A percentile compares a stretch with the other conserved stretches of the same genome.
phyloP scores from a whole-genome alignment of 2,797 vertebrate species.

The Psittacula derbiana region DNA sequence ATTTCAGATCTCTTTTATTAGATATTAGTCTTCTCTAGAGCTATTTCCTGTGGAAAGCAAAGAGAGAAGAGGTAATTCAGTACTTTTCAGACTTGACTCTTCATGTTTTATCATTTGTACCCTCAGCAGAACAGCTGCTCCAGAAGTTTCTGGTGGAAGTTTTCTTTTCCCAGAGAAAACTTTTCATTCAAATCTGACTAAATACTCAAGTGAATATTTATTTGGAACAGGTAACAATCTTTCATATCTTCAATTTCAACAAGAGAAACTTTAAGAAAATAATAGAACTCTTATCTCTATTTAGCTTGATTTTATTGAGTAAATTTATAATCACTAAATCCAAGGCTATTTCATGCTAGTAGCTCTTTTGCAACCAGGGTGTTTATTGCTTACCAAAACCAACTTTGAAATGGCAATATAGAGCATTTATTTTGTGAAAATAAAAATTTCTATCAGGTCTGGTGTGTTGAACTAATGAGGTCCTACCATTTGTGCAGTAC shows the following conservation, averaged over 20 bases:
- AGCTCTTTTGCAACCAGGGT: neutral
- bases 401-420: neutral
- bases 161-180: neutral
- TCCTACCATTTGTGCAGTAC: neutral
- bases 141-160: neutral
- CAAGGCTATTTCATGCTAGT: neutral
- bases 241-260: neutral
- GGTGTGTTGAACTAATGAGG: neutral
- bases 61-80: neutral
- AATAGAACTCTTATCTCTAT: neutral
- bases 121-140: neutral
- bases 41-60: neutral
- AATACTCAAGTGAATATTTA: neutral
- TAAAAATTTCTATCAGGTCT: neutral
- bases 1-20: neutral
- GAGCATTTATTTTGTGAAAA: neutral
- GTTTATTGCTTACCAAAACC: neutral
- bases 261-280: neutral
- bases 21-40: neutral
- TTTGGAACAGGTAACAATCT: neutral
- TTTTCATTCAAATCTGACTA: neutral
- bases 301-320: neutral
- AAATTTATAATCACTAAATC: neutral
- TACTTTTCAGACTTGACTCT: neutral
- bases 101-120: neutral